Evolutionary conservation across 2,113 vertebrate species (phyloP).

Genomic region (Cercopithecus mona): DNA sequence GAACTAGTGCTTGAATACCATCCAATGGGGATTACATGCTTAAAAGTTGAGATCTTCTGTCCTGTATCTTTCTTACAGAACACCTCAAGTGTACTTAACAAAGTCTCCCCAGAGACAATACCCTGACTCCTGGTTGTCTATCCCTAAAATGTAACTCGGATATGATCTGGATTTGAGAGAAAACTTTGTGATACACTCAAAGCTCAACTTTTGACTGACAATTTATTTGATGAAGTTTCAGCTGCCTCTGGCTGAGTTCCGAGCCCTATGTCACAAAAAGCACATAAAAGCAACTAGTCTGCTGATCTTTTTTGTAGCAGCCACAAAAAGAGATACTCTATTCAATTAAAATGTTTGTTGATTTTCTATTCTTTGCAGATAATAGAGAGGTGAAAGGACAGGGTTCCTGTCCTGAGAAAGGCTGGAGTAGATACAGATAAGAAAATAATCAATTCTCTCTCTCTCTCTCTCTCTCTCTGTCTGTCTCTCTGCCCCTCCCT

Average conservation of each 20-base stretch:
- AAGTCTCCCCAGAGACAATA: conserved; percentile 1
- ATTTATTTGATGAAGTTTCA: background rate
- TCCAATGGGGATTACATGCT: too few species aligned
- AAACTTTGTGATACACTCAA: background rate
- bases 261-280: background rate
- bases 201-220: background rate
- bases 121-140: conserved; percentile 47
- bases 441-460: background rate
- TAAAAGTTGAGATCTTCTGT: background rate
- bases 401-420: background rate
- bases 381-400: background rate
- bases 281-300: background rate
- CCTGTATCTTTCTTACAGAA: background rate
- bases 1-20: background rate
- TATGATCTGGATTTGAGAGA: background rate
- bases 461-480: background rate
- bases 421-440: background rate
- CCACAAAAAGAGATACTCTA: background rate
- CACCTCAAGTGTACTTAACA: background rate
- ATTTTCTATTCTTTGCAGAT: background rate
- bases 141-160: background rate
- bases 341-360: background rate
- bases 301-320: background rate
- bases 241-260: background rate
- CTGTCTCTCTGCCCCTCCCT: background rate